These are phyloP conservation scores for Indri indri DNA, from an alignment of 2,113 vertebrate genomes.

Conservation along the genomic window DNA sequence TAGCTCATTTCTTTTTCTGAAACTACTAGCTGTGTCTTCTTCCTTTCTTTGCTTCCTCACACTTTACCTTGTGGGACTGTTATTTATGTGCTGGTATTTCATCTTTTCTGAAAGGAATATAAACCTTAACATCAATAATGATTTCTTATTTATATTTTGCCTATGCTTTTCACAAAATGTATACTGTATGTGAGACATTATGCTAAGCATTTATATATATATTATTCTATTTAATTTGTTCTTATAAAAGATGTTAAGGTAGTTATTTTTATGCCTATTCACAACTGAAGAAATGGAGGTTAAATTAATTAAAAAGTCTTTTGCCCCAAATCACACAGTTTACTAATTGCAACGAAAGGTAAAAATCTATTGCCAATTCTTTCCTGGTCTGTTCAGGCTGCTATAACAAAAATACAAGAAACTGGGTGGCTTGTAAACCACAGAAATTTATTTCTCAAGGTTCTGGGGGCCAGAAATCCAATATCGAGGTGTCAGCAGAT, in stretches of 20 bases:
- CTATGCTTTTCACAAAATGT: neutral
- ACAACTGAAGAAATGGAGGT: neutral
- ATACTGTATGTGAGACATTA: neutral
- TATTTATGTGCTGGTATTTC: neutral
- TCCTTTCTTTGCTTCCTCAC: neutral
- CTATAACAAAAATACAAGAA: neutral
- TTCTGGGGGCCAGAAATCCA: neutral
- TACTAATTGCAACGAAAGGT: neutral
- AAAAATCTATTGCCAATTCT: neutral
- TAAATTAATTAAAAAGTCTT: neutral
- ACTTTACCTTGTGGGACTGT: neutral
- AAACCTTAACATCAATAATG: neutral
- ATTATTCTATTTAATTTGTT: neutral
- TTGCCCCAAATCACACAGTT: neutral
- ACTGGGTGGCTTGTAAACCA: neutral
- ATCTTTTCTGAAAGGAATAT: neutral
- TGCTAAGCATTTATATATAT: neutral
- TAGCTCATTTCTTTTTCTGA: neutral
- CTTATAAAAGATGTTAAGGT: neutral
- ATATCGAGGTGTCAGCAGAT: neutral
- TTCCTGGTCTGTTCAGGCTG: neutral
- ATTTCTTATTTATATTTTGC: neutral
- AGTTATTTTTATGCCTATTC: neutral
- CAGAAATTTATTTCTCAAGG: too few species aligned
- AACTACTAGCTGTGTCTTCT: neutral